Evolutionary conservation across 2,797 vertebrate genomes (phyloP), one percentile per base, ranked within the genome.

Genomic region (Pseudochaenichthys georgianus): DNA sequence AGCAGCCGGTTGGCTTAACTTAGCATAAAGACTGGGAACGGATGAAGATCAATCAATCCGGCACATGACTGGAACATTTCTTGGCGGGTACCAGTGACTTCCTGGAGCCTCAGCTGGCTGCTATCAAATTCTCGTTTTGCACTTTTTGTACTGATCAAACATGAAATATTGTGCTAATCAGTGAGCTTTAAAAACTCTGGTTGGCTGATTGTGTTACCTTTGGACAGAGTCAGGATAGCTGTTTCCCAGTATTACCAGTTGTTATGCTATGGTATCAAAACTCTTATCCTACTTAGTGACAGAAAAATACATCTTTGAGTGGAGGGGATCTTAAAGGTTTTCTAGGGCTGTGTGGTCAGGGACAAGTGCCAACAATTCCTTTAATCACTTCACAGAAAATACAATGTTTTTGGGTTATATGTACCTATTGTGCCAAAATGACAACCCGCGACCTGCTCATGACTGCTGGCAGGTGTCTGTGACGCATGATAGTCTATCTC

Each of bases 391-490:
- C n/a, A 42, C 53, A 55, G 60, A 54, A 61, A 54, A 34, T 38
- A 2, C 54, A 72, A 43, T 53, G 47, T 52, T 71, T 75, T 67
- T 52, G 0, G 74, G 55, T 70, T 78, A 64, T 57, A 60, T 55
- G 64, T 57, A 13, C 50, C 21, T 15, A 6, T 51, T 15, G 11
- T 41, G 61, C 70, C 65, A 54, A 80, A 45, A 54, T 81, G 71
- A 48, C 67, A 59, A n/a, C 54, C 3, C 17, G 13, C 13, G 4
- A 55, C 58, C 41, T n/a, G 54, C 34, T 65, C 45, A 46, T 55
- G 65, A 65, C 31, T 52, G 67, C 41, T 73, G 70, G 62, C 64
- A 67, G 28, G 53, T 71, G 52, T 52, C 46, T 53, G 68, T 2
- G 1, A 71, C 13, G 54, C 53, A 23, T 42, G 16, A 66, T 47